Percentiles rank a stretch among this genome's conserved stretches.
phyloP scores from a whole-genome alignment of 2,888 invertebrate species.

The Strigamia crassipes region DNA sequence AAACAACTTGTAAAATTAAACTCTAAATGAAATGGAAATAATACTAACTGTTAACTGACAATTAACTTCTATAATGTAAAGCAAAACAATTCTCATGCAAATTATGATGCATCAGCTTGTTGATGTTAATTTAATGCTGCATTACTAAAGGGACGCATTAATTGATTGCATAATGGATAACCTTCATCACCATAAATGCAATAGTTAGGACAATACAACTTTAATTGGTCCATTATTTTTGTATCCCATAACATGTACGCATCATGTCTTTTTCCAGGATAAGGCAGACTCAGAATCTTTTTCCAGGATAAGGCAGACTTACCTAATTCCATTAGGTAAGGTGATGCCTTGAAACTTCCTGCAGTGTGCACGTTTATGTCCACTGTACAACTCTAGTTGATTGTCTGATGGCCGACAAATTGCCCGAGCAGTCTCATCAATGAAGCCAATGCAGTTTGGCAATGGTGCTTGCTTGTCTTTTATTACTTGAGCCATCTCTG shows the following conservation, averaged over 20 bases:
- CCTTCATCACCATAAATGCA: background rate
- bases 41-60: background rate
- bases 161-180: background rate
- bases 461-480: background rate
- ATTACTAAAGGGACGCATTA: background rate
- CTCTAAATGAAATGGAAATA: no score
- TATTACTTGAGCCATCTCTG: background rate
- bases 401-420: background rate
- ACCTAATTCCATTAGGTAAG: conserved; percentile 19
- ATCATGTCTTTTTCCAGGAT: background rate
- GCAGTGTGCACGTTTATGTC: conserved; percentile 20
- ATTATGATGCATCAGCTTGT: no score
- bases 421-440: conserved; percentile 20
- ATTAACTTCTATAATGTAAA: no score
- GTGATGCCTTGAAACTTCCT: conserved; percentile 26
- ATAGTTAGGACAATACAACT: background rate
- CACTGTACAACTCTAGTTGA: background rate
- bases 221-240: background rate
- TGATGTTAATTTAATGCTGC: background rate
- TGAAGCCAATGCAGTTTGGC: background rate
- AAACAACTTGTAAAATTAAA: no score
- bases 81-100: no score
- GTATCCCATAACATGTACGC: background rate
- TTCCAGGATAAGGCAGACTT: no score
- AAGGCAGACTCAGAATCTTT: background rate